phyloP scores from a whole-genome alignment of 2,113 vertebrate species.

The Campylorhamphus procurvoides region DNA sequence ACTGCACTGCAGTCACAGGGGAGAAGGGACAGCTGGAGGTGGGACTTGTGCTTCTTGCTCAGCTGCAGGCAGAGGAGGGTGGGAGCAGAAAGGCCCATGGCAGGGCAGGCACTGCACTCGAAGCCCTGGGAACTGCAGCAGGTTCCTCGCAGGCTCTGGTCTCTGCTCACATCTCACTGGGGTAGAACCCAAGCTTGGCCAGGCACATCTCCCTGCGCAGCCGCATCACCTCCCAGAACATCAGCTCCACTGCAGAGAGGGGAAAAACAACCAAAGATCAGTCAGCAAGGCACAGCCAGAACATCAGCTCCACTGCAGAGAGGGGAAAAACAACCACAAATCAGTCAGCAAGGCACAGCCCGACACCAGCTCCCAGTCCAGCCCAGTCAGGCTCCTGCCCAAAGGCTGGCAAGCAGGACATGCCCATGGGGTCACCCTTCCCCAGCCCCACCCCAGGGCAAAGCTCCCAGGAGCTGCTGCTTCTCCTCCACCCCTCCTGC shows the following conservation, averaged over 20 bases:
- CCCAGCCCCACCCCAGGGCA: background rate
- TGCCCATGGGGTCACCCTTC: background rate
- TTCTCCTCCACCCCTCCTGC: background rate
- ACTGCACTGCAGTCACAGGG: background rate
- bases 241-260: conserved; percentile 84
- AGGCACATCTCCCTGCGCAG: conserved; percentile 93
- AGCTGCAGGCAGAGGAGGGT: background rate
- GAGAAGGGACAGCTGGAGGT: background rate
- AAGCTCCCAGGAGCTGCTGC: background rate
- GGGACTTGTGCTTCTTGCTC: conserved; percentile 2
- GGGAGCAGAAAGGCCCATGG: background rate
- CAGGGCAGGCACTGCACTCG: background rate
- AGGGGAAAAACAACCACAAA: too few species aligned
- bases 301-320: conserved; percentile 90
- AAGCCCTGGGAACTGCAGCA: background rate
- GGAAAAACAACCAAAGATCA: background rate
- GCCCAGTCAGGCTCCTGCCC: background rate
- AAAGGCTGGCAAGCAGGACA: background rate
- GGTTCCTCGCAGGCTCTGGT: background rate
- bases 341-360: background rate
- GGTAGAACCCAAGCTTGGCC: conserved; percentile 92
- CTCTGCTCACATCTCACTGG: conserved; percentile 79
- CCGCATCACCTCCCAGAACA: conserved; percentile 95
- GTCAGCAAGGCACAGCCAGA: conserved; percentile 9
- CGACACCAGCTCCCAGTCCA: background rate